Conservation (phyloP, 2,888 invertebrate genomes). For the Callyntrura guangdongensis region DNA sequence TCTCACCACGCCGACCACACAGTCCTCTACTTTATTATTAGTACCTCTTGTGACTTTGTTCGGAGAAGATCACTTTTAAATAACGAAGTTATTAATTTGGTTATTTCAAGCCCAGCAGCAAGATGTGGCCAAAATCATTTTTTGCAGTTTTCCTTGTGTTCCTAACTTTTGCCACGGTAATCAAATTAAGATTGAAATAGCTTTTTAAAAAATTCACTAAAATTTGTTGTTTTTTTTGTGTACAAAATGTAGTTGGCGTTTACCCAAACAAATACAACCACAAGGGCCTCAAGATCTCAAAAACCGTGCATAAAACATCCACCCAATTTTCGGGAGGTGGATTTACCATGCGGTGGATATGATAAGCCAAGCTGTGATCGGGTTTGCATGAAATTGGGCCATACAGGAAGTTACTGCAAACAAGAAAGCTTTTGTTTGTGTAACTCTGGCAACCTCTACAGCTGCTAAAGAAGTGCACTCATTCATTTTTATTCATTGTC, state of each 20-base stretch:
- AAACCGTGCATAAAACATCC: conserved; percentile 83
- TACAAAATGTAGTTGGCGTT: neutral
- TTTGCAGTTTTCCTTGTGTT: neutral
- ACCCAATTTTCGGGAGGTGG: conserved; percentile 81
- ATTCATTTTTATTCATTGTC: conserved; percentile 5
- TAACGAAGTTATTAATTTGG: no score
- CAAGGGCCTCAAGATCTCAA: neutral
- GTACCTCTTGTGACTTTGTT: no score
- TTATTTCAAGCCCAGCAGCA: neutral
- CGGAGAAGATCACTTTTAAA: no score
- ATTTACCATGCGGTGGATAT: conserved; percentile 82
- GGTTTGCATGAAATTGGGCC: conserved; percentile 82
- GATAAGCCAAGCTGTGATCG: conserved; percentile 80
- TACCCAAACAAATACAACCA: conserved; percentile 3
- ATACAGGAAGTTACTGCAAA: conserved; percentile 80
- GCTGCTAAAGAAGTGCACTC: conserved; percentile 74
- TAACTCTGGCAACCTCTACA: conserved; percentile 83
- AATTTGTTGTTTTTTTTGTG: neutral
- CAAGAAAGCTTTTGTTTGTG: conserved; percentile 83
- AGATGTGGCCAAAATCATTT: neutral
- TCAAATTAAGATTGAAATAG: neutral
- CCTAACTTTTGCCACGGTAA: neutral
- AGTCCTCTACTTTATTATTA: no score
- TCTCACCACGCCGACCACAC: no score
- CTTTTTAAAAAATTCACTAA: neutral